These are phyloP conservation scores for Epistrophella euchroma DNA, from an alignment of 2,888 invertebrate genomes.

Conservation along the genomic window DNA sequence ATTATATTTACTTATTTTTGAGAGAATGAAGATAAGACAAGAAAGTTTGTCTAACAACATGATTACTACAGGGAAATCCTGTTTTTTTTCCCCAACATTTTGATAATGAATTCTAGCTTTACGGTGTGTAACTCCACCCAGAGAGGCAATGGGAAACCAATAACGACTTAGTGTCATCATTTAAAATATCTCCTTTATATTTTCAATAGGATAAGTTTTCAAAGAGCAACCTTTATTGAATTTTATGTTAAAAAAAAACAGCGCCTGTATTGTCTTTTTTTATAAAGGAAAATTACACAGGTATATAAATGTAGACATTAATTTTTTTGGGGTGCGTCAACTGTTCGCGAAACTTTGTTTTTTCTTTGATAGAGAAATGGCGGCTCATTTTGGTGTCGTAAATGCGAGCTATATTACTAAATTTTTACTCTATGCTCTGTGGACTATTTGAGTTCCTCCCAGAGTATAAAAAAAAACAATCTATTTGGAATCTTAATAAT, in stretches of 20 bases:
- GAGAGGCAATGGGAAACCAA: background rate
- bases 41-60: slow-evolving; percentile 25
- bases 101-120: slow-evolving; percentile 9
- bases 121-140: background rate
- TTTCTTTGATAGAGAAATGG: too few relatives aligned
- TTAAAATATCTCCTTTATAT: background rate
- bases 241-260: background rate
- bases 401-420: too few relatives aligned
- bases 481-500: too few relatives aligned
- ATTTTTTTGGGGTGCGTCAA: too few relatives aligned
- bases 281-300: too few relatives aligned
- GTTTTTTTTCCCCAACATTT: background rate
- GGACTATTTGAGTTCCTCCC: too few relatives aligned
- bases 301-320: too few relatives aligned
- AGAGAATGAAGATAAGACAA: background rate
- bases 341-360: too few relatives aligned
- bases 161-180: slow-evolving; percentile 2
- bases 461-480: too few relatives aligned
- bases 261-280: too few relatives aligned
- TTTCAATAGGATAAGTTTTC: background rate
- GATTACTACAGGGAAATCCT: slow-evolving; percentile 18
- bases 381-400: too few relatives aligned
- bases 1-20: background rate
- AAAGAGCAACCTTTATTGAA: background rate
- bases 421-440: too few relatives aligned